phyloP scores from a whole-genome alignment of 2,797 vertebrate species.

The Trachops cirrhosus region DNA sequence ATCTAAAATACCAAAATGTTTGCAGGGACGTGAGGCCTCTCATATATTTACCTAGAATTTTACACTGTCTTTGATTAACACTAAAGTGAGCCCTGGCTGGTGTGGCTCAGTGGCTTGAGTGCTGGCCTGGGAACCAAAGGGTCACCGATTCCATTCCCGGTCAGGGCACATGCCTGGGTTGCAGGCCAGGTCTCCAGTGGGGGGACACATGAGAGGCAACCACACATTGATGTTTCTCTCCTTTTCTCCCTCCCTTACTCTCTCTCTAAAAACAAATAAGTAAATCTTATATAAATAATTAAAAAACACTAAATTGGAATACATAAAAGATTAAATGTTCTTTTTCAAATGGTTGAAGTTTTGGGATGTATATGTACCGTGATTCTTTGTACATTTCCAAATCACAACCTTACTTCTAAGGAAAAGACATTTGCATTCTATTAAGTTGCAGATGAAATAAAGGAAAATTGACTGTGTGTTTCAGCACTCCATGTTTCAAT shows the following conservation, averaged over 20 bases:
- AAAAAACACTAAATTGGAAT: background rate
- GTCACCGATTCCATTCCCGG: too few relatives aligned
- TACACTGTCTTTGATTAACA: background rate
- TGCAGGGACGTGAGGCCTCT: background rate
- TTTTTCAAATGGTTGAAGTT: slow-evolving; percentile 19
- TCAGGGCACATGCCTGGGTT: too few relatives aligned
- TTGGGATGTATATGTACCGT: background rate
- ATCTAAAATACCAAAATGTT: background rate
- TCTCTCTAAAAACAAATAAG: too few relatives aligned
- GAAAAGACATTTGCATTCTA: slow-evolving; percentile 24
- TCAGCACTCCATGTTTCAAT: slow-evolving; percentile 6
- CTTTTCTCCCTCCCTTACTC: too few relatives aligned
- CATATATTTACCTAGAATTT: background rate
- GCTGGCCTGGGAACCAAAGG: too few relatives aligned
- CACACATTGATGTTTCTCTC: too few relatives aligned
- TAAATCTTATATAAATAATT: too few relatives aligned
- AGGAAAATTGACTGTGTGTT: slow-evolving; percentile 24
- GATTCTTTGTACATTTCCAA: background rate
- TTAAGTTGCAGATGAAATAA: background rate
- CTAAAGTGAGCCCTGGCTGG: background rate
- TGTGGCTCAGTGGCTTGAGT: too few relatives aligned
- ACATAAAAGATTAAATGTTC: background rate
- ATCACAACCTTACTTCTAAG: background rate
- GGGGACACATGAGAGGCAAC: too few relatives aligned
- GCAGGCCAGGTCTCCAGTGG: too few relatives aligned